Base-by-base conservation (phyloP, 2,888 invertebrate species). In the Drosophila silvestris region DNA sequence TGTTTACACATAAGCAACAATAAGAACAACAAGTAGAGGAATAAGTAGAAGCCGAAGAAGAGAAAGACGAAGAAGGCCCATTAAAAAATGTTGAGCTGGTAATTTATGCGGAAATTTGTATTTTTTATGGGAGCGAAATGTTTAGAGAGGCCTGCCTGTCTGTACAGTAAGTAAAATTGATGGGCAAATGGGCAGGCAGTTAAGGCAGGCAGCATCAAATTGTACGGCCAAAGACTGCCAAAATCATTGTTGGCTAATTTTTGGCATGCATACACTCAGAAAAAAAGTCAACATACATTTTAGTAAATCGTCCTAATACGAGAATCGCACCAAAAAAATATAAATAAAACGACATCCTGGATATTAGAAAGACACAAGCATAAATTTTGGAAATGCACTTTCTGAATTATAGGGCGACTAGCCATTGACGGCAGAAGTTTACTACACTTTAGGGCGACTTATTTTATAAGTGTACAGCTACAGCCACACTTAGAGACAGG, bases 31-130 rank as follows among this genome's bases (percentile, higher is more conserved):
- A 14, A 47, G 47, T 47, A 16, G 22, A 26, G 22, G 47, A 47
- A 53, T 33, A 39, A 67, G 14, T 26, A 70, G 30, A 37, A 58
- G 53, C 58, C 47, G 22, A 39, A 35, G 19, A 16, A 51, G 26
- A 56, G 26, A 32, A 30, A 63, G 39, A 16, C 5, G 47, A 51
- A 56, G 52, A 50, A 57, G 58, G 44, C 44, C 64, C 70, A 74
- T 78, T 54, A 73, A 70, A 77, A 75, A 75, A 72, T 77, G 75
- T 88, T 85, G 69, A 87, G 88, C 81, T 69, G 77, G 77, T 77
- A 85, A 90, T 85, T 85, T 90, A 90, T 88, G 90, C 73, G 81
- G 74, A 90, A 85, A 85, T 89, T 89, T 85, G 83, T 68, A 84
- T 79, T 89, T 85, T 85, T 89, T 87, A 85, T 85, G 85, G 74